Evolutionary conservation across 2,888 invertebrate species (phyloP), one percentile per base, ranked within the genome.

Genomic region (Synergus japonicus): DNA sequence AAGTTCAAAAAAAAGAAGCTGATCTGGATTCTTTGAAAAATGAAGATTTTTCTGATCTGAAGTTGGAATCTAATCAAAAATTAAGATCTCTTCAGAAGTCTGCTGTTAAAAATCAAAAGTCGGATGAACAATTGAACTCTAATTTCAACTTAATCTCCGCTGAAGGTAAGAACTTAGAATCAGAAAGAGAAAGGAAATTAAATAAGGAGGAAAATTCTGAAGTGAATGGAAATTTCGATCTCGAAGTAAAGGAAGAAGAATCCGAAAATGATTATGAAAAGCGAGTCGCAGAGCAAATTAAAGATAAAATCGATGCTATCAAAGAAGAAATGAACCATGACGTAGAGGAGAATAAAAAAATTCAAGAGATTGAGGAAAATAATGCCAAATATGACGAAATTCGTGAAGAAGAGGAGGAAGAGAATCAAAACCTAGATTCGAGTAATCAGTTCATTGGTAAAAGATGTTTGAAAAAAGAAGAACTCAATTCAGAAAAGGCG

Each of bases 321-420:
- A 93, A 92, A 79, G 91, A 91, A 15, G 89, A 92, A 78, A 91
- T 93, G 1, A 91, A 91, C 76, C 87, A 91, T 4, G 91, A 92
- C 83, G 89, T 92, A 44, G 89, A 88, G 46, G 85, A 84, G 12
- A 87, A 86, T 7, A 83, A 84, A 4, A 84, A 79, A 10, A 80
- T 87, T 3, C 80, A 83, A 0, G 86, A 85, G 54, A 90, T 89
- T 79, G 84, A 86, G 69, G 83, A 81, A n/a, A 90, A 89, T 58
- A 90, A 90, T 76, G 87, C 85, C 0, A 90, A 85, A 67, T 90
- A 85, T 81, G 88, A 90, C 41, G 87, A 88, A 60, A 60, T 90
- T 29, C 83, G n/a, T 13, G 41, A 60, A 79, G 49, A 65, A 29
- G 49, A 43, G 1, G 12, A n/a, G 65, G 60, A 63, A 15, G 15